A percentile compares a stretch with the other conserved stretches of the same genome.
Evolutionary conservation across 2,113 vertebrate species (phyloP).

Genomic region (Cricetomys ansorgei): DNA sequence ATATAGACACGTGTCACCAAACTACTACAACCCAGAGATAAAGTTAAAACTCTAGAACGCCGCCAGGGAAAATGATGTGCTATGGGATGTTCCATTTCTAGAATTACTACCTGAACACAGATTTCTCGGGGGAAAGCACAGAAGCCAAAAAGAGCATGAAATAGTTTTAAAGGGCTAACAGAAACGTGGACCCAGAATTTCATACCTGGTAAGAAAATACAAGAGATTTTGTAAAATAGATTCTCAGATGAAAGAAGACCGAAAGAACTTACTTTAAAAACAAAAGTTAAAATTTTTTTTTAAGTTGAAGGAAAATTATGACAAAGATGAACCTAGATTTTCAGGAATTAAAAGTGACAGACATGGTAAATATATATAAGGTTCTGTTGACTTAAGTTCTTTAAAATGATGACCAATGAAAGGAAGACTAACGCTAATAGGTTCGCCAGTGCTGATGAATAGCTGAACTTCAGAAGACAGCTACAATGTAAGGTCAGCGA

Average conservation of each 20-base stretch:
- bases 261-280: too few relatives aligned
- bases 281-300: not conserved
- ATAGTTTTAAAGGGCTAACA: not conserved
- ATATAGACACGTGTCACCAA: not conserved
- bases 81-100: not conserved
- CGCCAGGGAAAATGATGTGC: not conserved
- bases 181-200: not conserved
- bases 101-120: not conserved
- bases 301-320: conserved; percentile 1
- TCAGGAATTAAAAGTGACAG: not conserved
- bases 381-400: not conserved
- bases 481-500: not conserved
- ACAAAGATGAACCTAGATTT: not conserved
- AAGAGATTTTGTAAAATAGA: not conserved
- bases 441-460: not conserved
- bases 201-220: not conserved
- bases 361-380: not conserved
- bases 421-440: not conserved
- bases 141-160: not conserved
- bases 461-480: not conserved
- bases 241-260: not conserved
- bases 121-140: not conserved
- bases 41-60: conserved; percentile 4
- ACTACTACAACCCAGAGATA: not conserved
- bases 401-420: not conserved